Evolutionary conservation across 1,140 invertebrate genomes (phyloP).

Genomic region (Drosophila teissieri): DNA sequence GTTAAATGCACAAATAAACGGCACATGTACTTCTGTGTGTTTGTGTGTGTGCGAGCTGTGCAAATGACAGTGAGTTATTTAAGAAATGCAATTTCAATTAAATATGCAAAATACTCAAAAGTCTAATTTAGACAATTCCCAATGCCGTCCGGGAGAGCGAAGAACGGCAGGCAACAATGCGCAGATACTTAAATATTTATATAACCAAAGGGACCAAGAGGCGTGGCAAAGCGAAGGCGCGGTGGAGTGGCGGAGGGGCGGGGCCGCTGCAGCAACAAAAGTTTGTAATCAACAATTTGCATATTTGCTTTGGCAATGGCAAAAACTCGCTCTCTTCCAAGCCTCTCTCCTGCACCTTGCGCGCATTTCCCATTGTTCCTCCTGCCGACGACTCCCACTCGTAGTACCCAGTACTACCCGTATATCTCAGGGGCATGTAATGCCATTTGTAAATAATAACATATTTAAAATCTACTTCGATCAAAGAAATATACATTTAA

Average conservation of each 20-base stretch:
- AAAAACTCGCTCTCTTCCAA: conserved; percentile 50
- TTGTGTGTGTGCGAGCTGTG: conserved; percentile 28
- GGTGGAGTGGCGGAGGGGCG: not conserved
- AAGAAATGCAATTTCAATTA: conserved; percentile 84
- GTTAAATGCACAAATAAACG: conserved; percentile 74
- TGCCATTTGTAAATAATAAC: not conserved
- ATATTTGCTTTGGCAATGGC: conserved; percentile 81
- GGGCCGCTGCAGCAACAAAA: conserved; percentile 56
- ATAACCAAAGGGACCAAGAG: conserved; percentile 42
- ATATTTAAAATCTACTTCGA: no score
- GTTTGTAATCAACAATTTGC: conserved; percentile 84
- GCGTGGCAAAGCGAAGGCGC: not conserved
- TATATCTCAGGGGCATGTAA: not conserved
- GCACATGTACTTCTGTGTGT: conserved; percentile 30
- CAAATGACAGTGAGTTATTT: conserved; percentile 80
- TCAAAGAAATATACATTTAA: no score
- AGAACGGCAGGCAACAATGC: conserved; percentile 59
- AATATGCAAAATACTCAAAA: conserved; percentile 83
- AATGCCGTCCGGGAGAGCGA: conserved; percentile 19
- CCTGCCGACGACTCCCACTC: conserved; percentile 39
- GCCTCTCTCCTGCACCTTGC: conserved; percentile 70
- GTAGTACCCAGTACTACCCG: conserved; percentile 8
- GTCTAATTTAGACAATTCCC: conserved; percentile 79
- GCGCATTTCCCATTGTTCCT: conserved; percentile 53
- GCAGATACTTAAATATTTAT: conserved; percentile 83